Percentiles rank a stretch among this genome's conserved stretches.
Conservation (phyloP, 1,140 invertebrate genomes). For the Physella acuta region DNA sequence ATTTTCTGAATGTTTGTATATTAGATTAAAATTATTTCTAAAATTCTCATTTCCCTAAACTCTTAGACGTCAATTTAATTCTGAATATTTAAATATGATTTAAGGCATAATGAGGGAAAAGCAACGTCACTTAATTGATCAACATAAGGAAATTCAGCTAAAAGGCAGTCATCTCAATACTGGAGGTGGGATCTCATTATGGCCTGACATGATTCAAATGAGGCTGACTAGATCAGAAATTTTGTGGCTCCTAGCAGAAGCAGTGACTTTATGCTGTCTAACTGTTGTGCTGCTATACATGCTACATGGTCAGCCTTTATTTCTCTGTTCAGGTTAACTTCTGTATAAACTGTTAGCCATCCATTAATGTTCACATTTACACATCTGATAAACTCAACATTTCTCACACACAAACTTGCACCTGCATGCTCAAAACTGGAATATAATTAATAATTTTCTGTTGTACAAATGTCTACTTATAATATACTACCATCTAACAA, state of each 20-base stretch:
- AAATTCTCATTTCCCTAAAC: background rate
- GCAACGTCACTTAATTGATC: slow-evolving; percentile 2
- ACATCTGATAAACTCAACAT: too few relatives aligned
- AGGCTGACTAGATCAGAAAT: slow-evolving; percentile 4
- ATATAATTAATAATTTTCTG: too few relatives aligned
- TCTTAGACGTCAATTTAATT: background rate
- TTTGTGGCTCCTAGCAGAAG: background rate
- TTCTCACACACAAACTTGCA: too few relatives aligned
- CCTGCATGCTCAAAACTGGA: too few relatives aligned
- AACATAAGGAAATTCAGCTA: slow-evolving; percentile 1
- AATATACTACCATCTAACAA: too few relatives aligned
- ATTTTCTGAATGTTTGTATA: background rate
- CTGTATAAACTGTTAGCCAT: too few relatives aligned
- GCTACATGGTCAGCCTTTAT: slow-evolving; percentile 7
- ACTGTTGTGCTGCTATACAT: background rate
- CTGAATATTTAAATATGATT: background rate
- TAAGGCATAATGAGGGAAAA: slow-evolving; percentile 12
- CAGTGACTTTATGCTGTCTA: background rate
- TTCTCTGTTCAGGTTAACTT: too few relatives aligned
- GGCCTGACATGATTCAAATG: slow-evolving; percentile 17
- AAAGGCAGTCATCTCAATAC: slow-evolving; percentile 8
- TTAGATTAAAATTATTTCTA: background rate
- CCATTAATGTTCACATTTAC: too few relatives aligned
- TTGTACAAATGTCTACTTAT: too few relatives aligned
- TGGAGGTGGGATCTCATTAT: slow-evolving; percentile 13